Evolutionary conservation across 2,888 invertebrate genomes (phyloP).

Genomic region (Drosophila nigritarsus): DNA sequence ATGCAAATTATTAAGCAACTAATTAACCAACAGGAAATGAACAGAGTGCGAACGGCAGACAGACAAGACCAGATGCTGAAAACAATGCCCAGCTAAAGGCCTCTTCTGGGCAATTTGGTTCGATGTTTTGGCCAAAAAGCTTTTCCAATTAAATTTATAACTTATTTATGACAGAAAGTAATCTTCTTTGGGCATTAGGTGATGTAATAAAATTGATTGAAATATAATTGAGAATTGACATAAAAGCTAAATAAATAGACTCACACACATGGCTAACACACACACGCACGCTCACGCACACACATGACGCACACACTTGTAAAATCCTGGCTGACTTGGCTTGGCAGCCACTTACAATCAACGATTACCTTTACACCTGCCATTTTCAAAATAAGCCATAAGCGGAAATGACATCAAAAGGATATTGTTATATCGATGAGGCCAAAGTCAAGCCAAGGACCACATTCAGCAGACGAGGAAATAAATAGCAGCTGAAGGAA

Average conservation of each 20-base stretch:
- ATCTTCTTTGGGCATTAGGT: conserved; percentile 77
- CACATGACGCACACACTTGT: conserved; percentile 42
- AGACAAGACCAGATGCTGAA: not conserved
- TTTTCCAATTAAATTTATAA: conserved; percentile 78
- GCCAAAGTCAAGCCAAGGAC: conserved; percentile 49
- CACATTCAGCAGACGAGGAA: conserved; percentile 31
- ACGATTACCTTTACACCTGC: conserved; percentile 80
- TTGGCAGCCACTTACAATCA: conserved; percentile 77
- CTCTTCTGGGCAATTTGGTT: not conserved
- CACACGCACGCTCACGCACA: conserved; percentile 3
- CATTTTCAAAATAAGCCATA: conserved; percentile 81
- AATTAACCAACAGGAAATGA: conserved; percentile 64
- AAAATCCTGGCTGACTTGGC: conserved; percentile 62
- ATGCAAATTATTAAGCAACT: conserved; percentile 75
- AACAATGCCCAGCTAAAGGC: conserved; percentile 9
- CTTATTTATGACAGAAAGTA: conserved; percentile 70
- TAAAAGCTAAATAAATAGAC: conserved; percentile 69
- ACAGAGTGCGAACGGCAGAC: conserved; percentile 4
- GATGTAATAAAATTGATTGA: conserved; percentile 80
- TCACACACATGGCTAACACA: conserved; percentile 10
- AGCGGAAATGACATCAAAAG: conserved; percentile 80
- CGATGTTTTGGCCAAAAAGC: conserved; percentile 43
- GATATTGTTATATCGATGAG: conserved; percentile 79
- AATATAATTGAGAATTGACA: conserved; percentile 81
- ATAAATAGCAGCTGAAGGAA: conserved; percentile 53